Base-by-base conservation (phyloP, 2,888 invertebrate genomes). In the Drosophila koepferae region DNA sequence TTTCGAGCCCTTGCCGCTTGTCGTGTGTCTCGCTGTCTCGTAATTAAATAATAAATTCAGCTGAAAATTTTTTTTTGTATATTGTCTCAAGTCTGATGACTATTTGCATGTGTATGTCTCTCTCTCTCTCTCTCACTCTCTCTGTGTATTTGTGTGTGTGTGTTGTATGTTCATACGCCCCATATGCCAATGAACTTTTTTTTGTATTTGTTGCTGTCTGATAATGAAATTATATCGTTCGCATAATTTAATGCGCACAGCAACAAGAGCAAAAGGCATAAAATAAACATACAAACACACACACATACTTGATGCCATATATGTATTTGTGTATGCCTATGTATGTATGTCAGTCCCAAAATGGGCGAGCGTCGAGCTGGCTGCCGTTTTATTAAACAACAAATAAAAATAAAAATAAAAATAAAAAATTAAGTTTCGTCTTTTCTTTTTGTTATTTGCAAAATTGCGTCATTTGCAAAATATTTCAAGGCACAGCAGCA, bases 211-310 rank as follows among this genome's bases (percentile, higher is more conserved):
- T 54, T 49, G 49, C 51, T 53, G 64, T 72, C 81, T 90, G 90
- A 91, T 90, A 91, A 91, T 90, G 89, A 91, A 91, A 91, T 91
- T 87, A 91, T 90, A 86, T 91, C 80, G 86, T 86, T 85, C 88
- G 86, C 87, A 87, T 88, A 88, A 83, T 88, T 83, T 85, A 77
- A 88, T 86, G 86, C 89, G 66, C 79, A 65, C 80, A 74, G 62
- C 72, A 80, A 71, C 71, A 80, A 65, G 48, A 48, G 63, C 69
- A 53, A 68, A 71, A 54, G 60, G 54, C 60, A 74, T 65, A 58
- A 81, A 63, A 74, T 55, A 58, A 58, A 77, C 36, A 64, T 23
- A 34, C 36, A 41, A 10, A 63, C 12, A 51, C 7, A 54, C 10
- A 54, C 34, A 49, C 31, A 67, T 20, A 20, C 20, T 20, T 20